Evolutionary conservation across 2,888 invertebrate species (phyloP), one percentile per base, ranked within the genome.

Genomic region (Napeogenes inachia): DNA sequence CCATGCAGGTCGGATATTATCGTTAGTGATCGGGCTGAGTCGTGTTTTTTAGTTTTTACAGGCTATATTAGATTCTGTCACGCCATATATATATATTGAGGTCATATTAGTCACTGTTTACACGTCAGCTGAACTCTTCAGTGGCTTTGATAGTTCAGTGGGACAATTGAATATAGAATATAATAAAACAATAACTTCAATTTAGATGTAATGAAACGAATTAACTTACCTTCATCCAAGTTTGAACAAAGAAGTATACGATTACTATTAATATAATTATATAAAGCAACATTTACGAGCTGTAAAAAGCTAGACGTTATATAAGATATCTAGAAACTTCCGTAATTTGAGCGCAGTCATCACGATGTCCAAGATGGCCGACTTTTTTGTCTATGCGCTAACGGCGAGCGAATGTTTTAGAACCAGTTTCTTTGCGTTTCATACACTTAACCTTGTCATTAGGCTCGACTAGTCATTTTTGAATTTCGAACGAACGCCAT

Each of bases 361-460:
- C 71, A 72, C 68, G 70, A 67, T 66, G 68, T 57, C 68, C 73
- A 74, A 75, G 72, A 75, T 74, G 74, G 75, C 73, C 66, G 72
- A 61, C 60, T 76, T 76, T 75, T 76, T 76, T 75, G 74, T 76
- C 75, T 75, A 74, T 70, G 68, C 66, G 62, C 70, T 73, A 72
- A 73, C 74, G 74, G 73, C 73, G 68, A 63, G 73, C 71, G 71
- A 73, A 72, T 73, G 73, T 73, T 74, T 71, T 70, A 73, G 72
- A 76, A 76, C 76, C 73, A 72, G 76, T 76, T 75, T 73, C 75
- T 74, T 73, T 72, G 71, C 74, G 74, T 75, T 73, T 75, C 75
- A 72, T 75, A 72, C 72, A 73, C 72, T 73, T 74, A 76, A 76
- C 76, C 76, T 76, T 75, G 75, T 76, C 76, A 76, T 76, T 76